Conservation (phyloP, 2,113 vertebrate genomes). For the Panthera leo region DNA sequence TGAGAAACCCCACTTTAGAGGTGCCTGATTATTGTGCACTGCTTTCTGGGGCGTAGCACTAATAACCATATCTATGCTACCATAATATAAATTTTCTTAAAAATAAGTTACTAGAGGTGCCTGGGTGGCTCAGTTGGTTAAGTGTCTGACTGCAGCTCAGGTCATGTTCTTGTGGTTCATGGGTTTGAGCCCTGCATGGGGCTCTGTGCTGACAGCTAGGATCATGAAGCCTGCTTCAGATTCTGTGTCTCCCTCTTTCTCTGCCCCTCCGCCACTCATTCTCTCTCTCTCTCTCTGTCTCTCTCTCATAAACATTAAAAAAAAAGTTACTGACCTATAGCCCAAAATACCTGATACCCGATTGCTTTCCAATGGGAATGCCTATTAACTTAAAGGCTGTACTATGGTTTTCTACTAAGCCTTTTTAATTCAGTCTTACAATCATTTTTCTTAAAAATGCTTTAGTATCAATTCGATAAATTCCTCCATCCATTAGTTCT, state of each 20-base stretch:
- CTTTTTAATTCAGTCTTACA: background rate
- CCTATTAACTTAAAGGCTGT: background rate
- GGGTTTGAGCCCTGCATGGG: no score
- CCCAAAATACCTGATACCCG: background rate
- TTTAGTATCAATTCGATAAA: background rate
- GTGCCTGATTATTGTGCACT: background rate
- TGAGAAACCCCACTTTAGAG: background rate
- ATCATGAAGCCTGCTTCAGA: no score
- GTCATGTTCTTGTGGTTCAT: no score
- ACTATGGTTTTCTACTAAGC: background rate
- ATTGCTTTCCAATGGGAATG: background rate
- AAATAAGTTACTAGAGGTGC: background rate
- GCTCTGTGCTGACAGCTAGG: no score
- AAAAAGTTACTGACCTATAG: background rate
- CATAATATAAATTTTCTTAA: background rate
- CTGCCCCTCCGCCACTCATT: no score
- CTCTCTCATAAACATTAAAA: no score
- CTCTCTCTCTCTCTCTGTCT: no score
- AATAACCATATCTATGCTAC: background rate
- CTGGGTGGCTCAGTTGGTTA: no score
- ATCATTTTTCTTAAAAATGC: background rate
- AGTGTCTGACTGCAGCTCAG: no score
- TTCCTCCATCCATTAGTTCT: background rate
- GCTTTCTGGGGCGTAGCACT: background rate
- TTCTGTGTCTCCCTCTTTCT: no score